Evolutionary conservation across 2,888 invertebrate genomes (phyloP), one percentile per base, ranked within the genome.

Genomic region (Abrostola tripartita): DNA sequence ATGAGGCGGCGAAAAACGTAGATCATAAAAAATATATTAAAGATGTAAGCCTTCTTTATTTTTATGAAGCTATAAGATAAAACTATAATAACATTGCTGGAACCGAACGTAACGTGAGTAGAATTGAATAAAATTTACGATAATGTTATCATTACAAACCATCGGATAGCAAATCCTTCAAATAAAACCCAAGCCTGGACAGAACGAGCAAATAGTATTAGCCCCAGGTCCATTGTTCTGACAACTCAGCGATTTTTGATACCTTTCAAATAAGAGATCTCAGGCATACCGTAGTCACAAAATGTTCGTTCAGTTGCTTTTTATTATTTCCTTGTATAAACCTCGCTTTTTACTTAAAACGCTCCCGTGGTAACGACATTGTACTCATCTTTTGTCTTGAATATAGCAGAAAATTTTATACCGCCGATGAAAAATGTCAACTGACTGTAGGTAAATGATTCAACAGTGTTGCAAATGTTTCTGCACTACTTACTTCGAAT

Each of bases 401-500:
- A 82, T 82, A 80, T 78, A 83, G 76, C 76, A 74, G 73, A 79
- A 76, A 85, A 84, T 88, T 86, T 85, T 85, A 84, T 85, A 82
- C 68, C 37, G 41, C 49, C 71, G 68, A 79, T 83, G 83, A 84
- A 85, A 81, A 79, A 72, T 82, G 82, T 80, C 73, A 78, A 80
- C 77, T 78, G 72, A 74, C 63, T 78, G 79, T 74, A 75, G 74
- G 79, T 81, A 83, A 86, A 86, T 89, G 87, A 90, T 85, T 87
- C 82, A 88, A 89, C 86, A 86, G 67, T 82, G 81, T 85, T 82
- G 74, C 75, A 74, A 83, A 83, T 84, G 79, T 88, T 87, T 89
- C 87, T 85, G 84, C 85, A 86, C 86, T 87, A 86, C 86, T 88
- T 88, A 86, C 78, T 81, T 78, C 79, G 78, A 88, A 88, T 89